These are phyloP conservation scores for Cathartes aura DNA, from an alignment of 2,113 vertebrate genomes.

Conservation along the genomic window DNA sequence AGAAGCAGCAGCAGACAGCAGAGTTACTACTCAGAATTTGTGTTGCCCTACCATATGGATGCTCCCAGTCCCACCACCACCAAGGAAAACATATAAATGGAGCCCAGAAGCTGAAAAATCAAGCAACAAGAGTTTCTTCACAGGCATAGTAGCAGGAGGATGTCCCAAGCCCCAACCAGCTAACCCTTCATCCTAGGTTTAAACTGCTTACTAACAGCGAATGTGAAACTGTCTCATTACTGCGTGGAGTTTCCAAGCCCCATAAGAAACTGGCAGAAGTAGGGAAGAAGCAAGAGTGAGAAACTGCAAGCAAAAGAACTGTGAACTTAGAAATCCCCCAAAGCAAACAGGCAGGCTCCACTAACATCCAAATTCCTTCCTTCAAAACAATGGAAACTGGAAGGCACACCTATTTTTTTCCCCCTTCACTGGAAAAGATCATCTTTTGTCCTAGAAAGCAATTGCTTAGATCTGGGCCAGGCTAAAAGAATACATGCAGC, in stretches of 20 bases:
- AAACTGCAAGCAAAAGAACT: not conserved
- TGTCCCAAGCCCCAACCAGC: not conserved
- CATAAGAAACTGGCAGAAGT: not conserved
- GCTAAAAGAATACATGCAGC: not conserved
- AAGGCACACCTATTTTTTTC: not conserved
- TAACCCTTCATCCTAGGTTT: not conserved
- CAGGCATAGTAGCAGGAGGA: not conserved
- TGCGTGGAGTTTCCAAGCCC: not conserved
- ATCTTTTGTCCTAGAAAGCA: not conserved
- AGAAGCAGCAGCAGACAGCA: not conserved
- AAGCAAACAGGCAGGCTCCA: not conserved
- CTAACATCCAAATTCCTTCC: not conserved
- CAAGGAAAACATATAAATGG: not conserved
- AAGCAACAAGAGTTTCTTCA: not conserved
- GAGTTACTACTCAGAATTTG: not conserved
- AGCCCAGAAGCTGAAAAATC: not conserved
- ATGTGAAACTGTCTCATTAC: not conserved
- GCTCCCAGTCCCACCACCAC: not conserved
- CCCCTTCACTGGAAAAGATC: not conserved
- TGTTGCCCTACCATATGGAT: not conserved
- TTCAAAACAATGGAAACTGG: not conserved
- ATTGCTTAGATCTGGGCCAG: not conserved
- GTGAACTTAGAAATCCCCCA: not conserved
- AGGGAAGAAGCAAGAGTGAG: not conserved
- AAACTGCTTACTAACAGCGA: not conserved